Evolutionary conservation across 2,888 invertebrate species (phyloP).

Genomic region (Amphipoea lucens): DNA sequence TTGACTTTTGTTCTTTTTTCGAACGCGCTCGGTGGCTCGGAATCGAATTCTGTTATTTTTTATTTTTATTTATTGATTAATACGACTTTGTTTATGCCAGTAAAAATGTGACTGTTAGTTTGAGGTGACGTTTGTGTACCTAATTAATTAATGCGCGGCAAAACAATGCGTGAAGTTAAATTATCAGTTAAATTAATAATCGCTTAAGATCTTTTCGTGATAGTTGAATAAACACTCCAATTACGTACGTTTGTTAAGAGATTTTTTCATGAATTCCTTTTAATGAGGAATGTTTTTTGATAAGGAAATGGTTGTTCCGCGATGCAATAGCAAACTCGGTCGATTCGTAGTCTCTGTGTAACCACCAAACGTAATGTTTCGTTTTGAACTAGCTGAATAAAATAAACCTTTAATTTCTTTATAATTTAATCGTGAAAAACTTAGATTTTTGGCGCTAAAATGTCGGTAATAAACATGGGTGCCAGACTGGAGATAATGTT

Average conservation of each 20-base stretch:
- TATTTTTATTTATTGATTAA: neutral
- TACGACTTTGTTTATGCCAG: neutral
- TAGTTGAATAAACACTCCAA: constrained; percentile 54
- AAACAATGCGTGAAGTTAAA: constrained; percentile 39
- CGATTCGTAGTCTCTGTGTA: constrained; percentile 56
- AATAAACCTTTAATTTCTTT: neutral
- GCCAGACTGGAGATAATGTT: constrained; percentile 74
- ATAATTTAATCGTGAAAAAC: neutral
- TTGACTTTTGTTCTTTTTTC: constrained; percentile 23
- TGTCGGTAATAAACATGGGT: constrained; percentile 70
- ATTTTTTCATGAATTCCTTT: constrained; percentile 52
- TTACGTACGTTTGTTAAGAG: constrained; percentile 45
- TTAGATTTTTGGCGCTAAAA: constrained; percentile 43
- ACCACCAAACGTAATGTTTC: constrained; percentile 44
- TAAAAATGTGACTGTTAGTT: constrained; percentile 45
- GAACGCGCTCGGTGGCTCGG: neutral
- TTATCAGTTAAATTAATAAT: constrained; percentile 58
- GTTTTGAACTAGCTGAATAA: constrained; percentile 11
- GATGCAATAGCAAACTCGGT: constrained; percentile 40
- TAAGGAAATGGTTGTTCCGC: constrained; percentile 65
- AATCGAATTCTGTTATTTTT: neutral
- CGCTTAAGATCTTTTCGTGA: constrained; percentile 32
- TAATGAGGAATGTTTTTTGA: constrained; percentile 57
- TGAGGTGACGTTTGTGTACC: constrained; percentile 19
- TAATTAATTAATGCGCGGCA: constrained; percentile 15